Evolutionary conservation across 2,113 vertebrate genomes (phyloP), one percentile per base, ranked within the genome.

Genomic region (Cololabis saira): DNA sequence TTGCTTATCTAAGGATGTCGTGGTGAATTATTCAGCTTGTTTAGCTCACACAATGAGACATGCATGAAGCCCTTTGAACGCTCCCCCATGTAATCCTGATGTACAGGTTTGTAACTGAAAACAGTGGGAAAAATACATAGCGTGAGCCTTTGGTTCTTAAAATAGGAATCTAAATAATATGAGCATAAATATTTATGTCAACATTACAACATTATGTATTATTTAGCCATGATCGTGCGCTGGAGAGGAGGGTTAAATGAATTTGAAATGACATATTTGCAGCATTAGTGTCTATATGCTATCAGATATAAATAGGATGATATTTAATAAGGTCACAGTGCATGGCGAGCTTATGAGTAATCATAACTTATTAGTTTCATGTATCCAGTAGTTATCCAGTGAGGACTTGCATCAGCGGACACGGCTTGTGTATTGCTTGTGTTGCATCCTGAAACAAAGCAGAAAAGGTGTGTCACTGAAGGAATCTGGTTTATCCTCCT

Each of bases 171-270:
- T 62, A 77, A 86, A 84, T 62, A 58, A 76, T 48, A 55, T 52
- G 58, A 41, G 63, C 71, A 76, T 86, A 66, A 90, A 89, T 89
- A 89, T 90, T 90, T 63, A 90, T 87, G 75, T 71, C 53, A 61
- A 67, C 82, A 81, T 68, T 73, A 71, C 82, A 79, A 57, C 49
- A 49, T 58, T 42, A 27, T 56, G 19, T 61, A 58, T 90, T 81
- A 85, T 81, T 84, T 74, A 87, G 85, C 71, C 78, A 81, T 77
- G 72, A 58, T 52, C 78, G 19, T 74, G 72, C 66, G 10, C 83
- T 11, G 27, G 61, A 83, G 85, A 83, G 18, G 40, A 71, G 51
- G 67, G 61, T 76, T 87, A 86, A 89, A 85, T 88, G 62, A 85
- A 86, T 87, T 21, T 85, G 72, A 64, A 77, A 76, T 71, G 77